These are phyloP conservation scores for Synanceia verrucosa DNA, from an alignment of 2,797 vertebrate species.

Conservation along the genomic window DNA sequence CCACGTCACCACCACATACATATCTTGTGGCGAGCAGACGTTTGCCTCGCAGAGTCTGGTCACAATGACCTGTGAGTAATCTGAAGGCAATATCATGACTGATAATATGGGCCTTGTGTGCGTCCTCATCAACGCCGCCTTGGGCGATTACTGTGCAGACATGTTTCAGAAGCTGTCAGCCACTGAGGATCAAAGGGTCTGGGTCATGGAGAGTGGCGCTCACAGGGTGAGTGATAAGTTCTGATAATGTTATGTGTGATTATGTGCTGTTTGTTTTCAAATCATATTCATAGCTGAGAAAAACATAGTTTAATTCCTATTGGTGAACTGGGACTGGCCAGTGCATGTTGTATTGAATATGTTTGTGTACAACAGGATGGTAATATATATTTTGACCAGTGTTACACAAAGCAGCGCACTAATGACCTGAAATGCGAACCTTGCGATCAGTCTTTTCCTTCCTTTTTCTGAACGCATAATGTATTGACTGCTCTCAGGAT, in stretches of 20 bases:
- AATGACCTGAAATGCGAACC: too few relatives aligned
- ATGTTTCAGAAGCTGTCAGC: slow-evolving; percentile 91
- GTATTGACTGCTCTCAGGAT: neutral
- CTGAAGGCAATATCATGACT: neutral
- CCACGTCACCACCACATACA: slow-evolving; percentile 79
- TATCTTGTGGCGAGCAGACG: slow-evolving; percentile 79
- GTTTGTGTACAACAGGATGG: neutral
- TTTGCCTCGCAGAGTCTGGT: slow-evolving; percentile 86
- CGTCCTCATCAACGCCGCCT: neutral
- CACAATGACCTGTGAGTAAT: slow-evolving; percentile 87
- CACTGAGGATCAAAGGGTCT: slow-evolving; percentile 83
- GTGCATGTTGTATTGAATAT: neutral
- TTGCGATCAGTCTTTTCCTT: too few relatives aligned
- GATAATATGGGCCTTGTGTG: neutral
- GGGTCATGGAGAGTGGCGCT: slow-evolving; percentile 84
- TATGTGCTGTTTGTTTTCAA: neutral
- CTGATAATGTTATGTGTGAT: neutral
- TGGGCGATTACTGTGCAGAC: slow-evolving; percentile 72
- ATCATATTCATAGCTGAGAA: neutral
- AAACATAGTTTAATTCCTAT: neutral
- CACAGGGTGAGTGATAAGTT: slow-evolving; percentile 79
- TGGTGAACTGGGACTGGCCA: too few relatives aligned
- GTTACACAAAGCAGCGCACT: too few relatives aligned
- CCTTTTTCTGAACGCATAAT: too few relatives aligned
- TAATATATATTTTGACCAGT: neutral